Base-by-base conservation (phyloP, 2,888 invertebrate genomes). In the Agonopterix alstromeriana region DNA sequence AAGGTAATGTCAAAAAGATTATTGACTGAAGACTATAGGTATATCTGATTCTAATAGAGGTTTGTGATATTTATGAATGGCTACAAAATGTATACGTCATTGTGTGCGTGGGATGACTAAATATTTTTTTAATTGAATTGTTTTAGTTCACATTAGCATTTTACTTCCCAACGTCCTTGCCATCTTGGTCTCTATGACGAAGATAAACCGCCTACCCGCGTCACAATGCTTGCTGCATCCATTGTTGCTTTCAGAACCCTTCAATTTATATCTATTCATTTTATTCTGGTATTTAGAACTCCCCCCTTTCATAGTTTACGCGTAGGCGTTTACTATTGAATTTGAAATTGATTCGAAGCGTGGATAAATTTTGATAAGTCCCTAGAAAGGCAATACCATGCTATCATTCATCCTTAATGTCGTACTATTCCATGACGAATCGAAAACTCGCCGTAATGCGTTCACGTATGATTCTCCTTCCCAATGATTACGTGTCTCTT, bases 361-460 rank as follows among this genome's bases (percentile, higher is more conserved):
- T 11, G 11, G 42, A 42, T 42, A 10, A 42, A 10, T 10, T 11
- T 8, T 42, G 11, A 42, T 11, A 8, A n/a, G 9, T 27, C 42
- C 43, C 43, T 8, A 42, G 8, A 10, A 12, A 17, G 7, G 43
- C 47, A 49, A 46, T 44, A 12, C 3, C 27, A 11, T 10, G 51
- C 55, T 53, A 49, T 17, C 48, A 47, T 49, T 42, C 49, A 53
- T 51, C 52, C 51, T 53, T 57, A 55, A 56, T 53, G 59, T 54
- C 58, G 47, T 51, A 53, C 51, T 53, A 54, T 58, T 70, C 42
- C 73, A 67, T 70, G 71, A 70, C 82, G 66, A 77, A 82, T 82
- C 67, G 67, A 51, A 73, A 76, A 74, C 70, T 70, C 27, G 27
- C 61, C 55, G 60, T 73, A 70, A 77, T 73, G 70, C 60, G 65